Conservation (phyloP, 2,113 vertebrate species). For the Furnarius figulus region DNA sequence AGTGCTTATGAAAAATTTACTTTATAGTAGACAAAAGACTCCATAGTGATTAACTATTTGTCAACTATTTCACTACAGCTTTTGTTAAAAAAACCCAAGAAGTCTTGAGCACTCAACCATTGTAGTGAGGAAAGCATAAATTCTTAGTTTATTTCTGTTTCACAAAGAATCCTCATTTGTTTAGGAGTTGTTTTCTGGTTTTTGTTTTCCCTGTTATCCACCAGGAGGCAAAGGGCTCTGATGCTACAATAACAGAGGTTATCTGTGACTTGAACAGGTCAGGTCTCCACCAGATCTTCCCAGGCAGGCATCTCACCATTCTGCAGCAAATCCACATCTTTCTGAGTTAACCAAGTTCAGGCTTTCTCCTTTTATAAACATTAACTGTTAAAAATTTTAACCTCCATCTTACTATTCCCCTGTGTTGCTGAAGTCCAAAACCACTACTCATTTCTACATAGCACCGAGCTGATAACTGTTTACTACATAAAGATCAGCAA, state of each 20-base stretch:
- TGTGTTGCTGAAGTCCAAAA: neutral
- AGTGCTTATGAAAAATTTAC: neutral
- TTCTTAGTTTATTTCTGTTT: neutral
- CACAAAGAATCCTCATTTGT: neutral
- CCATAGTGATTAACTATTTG: neutral
- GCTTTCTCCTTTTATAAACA: neutral
- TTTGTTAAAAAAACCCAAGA: neutral
- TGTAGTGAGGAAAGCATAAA: neutral
- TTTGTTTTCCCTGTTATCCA: neutral
- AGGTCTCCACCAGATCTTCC: neutral
- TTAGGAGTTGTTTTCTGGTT: neutral
- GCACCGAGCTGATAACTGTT: neutral
- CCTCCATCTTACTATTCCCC: neutral
- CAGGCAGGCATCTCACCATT: neutral
- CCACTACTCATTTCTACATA: neutral
- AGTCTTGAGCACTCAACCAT: neutral
- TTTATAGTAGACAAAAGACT: neutral
- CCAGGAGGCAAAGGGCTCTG: neutral
- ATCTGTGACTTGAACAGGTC: fast-evolving
- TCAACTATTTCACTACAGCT: neutral
- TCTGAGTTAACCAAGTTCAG: neutral
- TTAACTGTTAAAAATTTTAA: neutral
- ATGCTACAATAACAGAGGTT: neutral
- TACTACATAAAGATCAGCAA: neutral
- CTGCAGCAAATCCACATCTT: neutral